A percentile compares a stretch with the other conserved stretches of the same genome.
phyloP scores from a whole-genome alignment of 2,888 invertebrate species.

The Crocallis elinguaria region DNA sequence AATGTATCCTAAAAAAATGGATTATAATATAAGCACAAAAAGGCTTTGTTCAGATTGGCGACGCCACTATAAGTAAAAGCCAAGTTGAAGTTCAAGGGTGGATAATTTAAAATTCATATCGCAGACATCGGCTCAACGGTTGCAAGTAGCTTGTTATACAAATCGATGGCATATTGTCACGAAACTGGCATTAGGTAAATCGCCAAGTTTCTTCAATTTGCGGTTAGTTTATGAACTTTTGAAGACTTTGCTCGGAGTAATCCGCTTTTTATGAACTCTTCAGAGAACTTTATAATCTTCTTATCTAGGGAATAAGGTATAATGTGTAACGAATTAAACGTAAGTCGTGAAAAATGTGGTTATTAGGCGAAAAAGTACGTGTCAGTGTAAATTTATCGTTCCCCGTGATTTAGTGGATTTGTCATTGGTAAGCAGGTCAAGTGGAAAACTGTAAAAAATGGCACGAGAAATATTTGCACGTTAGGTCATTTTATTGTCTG shows the following conservation, averaged over 20 bases:
- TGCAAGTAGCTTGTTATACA: conserved; percentile 29
- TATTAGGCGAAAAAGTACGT: no score
- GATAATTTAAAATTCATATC: conserved; percentile 36
- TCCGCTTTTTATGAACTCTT: not conserved
- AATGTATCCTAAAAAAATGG: no score
- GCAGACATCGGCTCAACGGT: conserved; percentile 25
- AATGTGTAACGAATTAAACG: no score
- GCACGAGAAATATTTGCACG: no score
- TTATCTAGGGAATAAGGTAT: not conserved
- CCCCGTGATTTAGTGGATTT: no score
- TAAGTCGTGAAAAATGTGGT: no score
- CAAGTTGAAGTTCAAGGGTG: conserved; percentile 41
- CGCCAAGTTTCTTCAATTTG: conserved; percentile 30
- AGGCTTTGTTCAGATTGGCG: no score
- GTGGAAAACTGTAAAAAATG: no score
- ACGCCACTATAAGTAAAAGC: conserved; percentile 6
- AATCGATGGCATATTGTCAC: conserved; percentile 42
- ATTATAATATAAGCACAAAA: no score
- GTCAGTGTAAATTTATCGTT: no score
- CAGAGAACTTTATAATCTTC: not conserved
- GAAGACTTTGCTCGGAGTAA: not conserved
- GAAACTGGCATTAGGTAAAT: conserved; percentile 39
- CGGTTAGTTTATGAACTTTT: conserved; percentile 4
- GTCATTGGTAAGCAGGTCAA: no score
- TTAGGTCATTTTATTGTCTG: no score